Conservation (phyloP, 2,888 invertebrate species). For the Copidosoma aretas region DNA sequence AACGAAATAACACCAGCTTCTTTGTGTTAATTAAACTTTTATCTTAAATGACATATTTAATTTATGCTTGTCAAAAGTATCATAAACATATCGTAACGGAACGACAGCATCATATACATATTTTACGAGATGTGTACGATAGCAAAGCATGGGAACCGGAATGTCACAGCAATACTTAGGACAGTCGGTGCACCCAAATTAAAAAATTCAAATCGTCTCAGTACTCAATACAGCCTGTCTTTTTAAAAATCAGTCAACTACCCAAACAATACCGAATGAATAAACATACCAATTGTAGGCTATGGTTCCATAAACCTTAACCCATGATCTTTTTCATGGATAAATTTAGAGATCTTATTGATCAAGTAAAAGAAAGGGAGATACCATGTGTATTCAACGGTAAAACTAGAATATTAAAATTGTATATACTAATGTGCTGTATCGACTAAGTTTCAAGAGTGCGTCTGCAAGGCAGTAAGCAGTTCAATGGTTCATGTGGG, state of each 20-base stretch:
- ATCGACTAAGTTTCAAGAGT: slow-evolving; percentile 4
- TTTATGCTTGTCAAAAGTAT: slow-evolving; percentile 9
- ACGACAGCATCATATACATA: background rate
- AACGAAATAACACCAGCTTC: slow-evolving; percentile 7
- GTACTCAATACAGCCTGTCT: slow-evolving; percentile 28
- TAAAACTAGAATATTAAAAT: too few relatives aligned
- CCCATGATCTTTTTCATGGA: slow-evolving; percentile 11
- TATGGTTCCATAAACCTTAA: slow-evolving; percentile 14
- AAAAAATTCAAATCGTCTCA: slow-evolving; percentile 7
- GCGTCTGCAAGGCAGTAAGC: slow-evolving; percentile 9
- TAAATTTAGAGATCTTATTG: slow-evolving; percentile 13
- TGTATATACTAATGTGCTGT: background rate
- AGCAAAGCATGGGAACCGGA: slow-evolving; percentile 7
- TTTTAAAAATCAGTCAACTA: slow-evolving; percentile 19
- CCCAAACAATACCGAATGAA: background rate
- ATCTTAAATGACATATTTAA: background rate
- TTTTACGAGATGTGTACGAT: slow-evolving; percentile 15
- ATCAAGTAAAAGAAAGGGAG: background rate
- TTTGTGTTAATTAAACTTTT: slow-evolving; percentile 8
- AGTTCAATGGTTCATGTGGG: slow-evolving; percentile 9
- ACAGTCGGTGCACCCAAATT: slow-evolving; percentile 23
- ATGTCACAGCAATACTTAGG: slow-evolving; percentile 15
- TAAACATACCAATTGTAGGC: background rate
- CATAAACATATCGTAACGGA: slow-evolving; percentile 18
- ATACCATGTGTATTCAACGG: slow-evolving; percentile 4